Evolutionary conservation across 2,113 vertebrate genomes (phyloP).

Genomic region (Gobius niger): DNA sequence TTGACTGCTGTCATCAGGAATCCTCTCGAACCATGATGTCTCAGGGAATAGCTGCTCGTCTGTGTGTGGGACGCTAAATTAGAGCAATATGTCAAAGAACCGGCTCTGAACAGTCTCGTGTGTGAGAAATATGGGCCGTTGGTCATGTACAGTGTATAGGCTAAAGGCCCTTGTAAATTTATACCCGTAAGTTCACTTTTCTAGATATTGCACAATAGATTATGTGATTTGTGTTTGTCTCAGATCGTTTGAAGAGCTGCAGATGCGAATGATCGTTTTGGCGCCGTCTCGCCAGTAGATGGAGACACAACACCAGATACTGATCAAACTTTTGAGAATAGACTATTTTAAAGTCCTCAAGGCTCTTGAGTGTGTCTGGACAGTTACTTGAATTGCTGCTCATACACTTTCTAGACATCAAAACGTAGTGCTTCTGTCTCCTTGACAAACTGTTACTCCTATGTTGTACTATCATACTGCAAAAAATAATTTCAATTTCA

Average conservation of each 20-base stretch:
- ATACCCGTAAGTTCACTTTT: background rate
- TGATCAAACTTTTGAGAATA: background rate
- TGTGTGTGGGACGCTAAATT: constrained; percentile 49
- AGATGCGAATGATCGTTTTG: background rate
- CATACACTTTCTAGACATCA: too few species aligned
- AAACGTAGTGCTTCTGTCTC: too few species aligned
- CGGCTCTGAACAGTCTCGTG: constrained; percentile 22
- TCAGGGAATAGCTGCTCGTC: constrained; percentile 47
- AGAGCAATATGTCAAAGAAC: constrained; percentile 50
- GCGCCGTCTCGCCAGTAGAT: constrained; percentile 63
- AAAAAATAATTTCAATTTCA: too few species aligned
- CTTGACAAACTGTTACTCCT: too few species aligned
- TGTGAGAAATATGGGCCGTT: constrained; percentile 2
- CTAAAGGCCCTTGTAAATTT: background rate
- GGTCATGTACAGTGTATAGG: background rate
- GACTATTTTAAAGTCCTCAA: background rate
- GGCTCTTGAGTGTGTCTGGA: too few species aligned
- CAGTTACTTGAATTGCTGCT: too few species aligned
- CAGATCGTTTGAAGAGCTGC: background rate
- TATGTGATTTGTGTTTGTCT: background rate
- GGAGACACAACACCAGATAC: constrained; percentile 61
- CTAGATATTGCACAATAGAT: background rate
- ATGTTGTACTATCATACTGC: too few species aligned
- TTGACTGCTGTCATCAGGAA: constrained; percentile 64
- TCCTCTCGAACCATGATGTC: constrained; percentile 47